phyloP scores from a whole-genome alignment of 2,888 invertebrate genomes.

The Tenthredo notha region DNA sequence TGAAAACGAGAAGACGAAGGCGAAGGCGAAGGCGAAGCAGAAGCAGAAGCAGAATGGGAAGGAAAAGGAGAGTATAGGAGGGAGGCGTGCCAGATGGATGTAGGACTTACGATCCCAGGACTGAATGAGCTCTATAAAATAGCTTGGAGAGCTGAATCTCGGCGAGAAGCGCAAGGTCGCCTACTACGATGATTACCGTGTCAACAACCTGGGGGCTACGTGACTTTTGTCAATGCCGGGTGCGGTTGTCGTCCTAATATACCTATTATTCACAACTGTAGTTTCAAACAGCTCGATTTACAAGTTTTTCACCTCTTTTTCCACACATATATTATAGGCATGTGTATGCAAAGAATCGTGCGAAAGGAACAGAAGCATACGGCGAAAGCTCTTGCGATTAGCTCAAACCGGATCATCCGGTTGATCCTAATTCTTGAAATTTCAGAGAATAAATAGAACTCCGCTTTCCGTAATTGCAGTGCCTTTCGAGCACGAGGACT shows the following conservation, averaged over 20 bases:
- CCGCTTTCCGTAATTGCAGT: not conserved
- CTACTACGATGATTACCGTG: constrained; percentile 26
- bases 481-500: not conserved
- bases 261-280: not conserved
- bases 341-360: not conserved
- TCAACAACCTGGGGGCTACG: constrained; percentile 27
- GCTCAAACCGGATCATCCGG: not conserved
- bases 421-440: not conserved
- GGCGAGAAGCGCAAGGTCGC: constrained; percentile 23
- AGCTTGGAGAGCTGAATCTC: constrained; percentile 19
- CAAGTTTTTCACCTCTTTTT: not conserved
- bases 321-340: not conserved
- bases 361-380: not conserved
- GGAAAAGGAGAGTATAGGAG: not conserved
- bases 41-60: not conserved
- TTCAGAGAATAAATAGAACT: not conserved
- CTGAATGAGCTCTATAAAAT: constrained; percentile 37
- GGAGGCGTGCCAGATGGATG: constrained; percentile 10
- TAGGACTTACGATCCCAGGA: constrained; percentile 19
- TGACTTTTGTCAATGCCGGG: constrained; percentile 34
- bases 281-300: not conserved
- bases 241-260: not conserved
- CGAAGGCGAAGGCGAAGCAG: not conserved
- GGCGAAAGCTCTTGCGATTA: not conserved
- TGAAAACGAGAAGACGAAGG: not conserved